These are phyloP conservation scores for Ormyrus thymus DNA, from an alignment of 2,888 invertebrate genomes.

Conservation along the genomic window DNA sequence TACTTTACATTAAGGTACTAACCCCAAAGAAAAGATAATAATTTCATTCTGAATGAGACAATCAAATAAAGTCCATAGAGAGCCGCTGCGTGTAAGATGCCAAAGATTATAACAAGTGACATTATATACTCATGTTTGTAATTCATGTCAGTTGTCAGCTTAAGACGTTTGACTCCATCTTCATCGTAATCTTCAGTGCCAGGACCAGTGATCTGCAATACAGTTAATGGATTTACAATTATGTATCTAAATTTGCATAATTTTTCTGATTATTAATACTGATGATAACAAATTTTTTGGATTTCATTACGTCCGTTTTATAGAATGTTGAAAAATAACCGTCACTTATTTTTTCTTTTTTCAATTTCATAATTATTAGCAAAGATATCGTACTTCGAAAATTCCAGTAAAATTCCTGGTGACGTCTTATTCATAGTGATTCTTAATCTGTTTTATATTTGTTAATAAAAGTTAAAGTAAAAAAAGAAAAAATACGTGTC, in stretches of 20 bases:
- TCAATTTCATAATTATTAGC: background rate
- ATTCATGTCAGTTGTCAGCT: conserved; percentile 29
- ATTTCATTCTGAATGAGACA: conserved; percentile 3
- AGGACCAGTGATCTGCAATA: background rate
- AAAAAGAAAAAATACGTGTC: too few species aligned
- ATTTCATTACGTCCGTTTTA: too few species aligned
- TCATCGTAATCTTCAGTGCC: conserved; percentile 23
- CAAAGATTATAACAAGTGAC: background rate
- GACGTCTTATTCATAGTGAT: too few species aligned
- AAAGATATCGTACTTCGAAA: too few species aligned
- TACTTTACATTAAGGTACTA: background rate
- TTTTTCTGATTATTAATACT: background rate
- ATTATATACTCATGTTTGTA: conserved; percentile 6
- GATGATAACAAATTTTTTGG: too few species aligned
- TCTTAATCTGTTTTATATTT: too few species aligned
- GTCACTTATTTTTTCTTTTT: background rate
- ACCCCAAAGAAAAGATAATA: conserved; percentile 20
- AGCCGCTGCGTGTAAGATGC: background rate
- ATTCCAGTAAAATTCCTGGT: too few species aligned
- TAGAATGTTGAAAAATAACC: too few species aligned
- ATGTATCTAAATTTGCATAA: background rate
- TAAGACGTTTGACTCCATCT: background rate
- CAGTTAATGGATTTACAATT: background rate
- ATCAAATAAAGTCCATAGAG: conserved; percentile 30
- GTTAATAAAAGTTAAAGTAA: too few species aligned